Evolutionary conservation across 1,140 invertebrate genomes (phyloP).

Genomic region (Arion vulgaris): DNA sequence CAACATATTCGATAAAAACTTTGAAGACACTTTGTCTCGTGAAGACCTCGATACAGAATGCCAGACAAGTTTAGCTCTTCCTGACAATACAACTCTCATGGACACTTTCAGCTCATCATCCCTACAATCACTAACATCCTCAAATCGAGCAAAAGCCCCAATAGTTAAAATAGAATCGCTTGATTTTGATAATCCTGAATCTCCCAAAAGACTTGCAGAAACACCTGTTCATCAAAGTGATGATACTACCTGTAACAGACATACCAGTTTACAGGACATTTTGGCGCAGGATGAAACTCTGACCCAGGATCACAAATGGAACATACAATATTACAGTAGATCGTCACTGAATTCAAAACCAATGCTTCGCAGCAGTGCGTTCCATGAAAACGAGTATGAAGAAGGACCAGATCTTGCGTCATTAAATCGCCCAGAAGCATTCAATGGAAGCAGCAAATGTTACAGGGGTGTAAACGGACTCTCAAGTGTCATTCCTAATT

Average conservation of each 20-base stretch:
- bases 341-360: background rate
- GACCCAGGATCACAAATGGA: background rate
- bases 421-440: background rate
- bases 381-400: background rate
- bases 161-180: constrained; percentile 31
- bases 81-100: background rate
- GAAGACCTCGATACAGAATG: background rate
- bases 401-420: background rate
- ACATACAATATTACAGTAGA: background rate
- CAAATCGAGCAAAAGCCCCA: constrained; percentile 13
- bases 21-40: background rate
- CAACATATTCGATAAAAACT: background rate
- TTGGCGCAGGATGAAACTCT: background rate
- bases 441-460: constrained; percentile 10
- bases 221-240: background rate
- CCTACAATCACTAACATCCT: background rate
- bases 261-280: background rate
- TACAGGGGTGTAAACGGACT: constrained; percentile 7
- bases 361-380: too few species aligned
- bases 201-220: background rate
- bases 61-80: background rate
- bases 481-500: background rate
- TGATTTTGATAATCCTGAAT: background rate
- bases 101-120: background rate
- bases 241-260: background rate